Evolutionary conservation across 2,113 vertebrate genomes (phyloP), one percentile per base, ranked within the genome.

Genomic region (Pica pica): DNA sequence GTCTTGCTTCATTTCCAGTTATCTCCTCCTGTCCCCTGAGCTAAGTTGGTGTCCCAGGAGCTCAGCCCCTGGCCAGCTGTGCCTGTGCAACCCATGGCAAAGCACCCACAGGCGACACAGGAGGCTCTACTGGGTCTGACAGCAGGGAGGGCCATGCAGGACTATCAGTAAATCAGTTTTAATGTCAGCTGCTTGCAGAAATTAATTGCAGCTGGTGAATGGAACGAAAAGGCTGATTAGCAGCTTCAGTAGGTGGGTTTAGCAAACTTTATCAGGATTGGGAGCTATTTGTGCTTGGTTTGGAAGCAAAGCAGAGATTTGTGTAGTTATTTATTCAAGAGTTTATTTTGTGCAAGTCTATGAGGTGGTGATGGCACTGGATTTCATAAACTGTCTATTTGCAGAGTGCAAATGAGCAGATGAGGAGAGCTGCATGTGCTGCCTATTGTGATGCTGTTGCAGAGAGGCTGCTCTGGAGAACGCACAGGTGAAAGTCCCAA

Each of bases 401-500:
- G 17, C n/a, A 31, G 42, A 79, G 31, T 0, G 18, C 16, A 71
- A 41, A 41, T 41, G 39, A 41, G 56, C 23, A 24, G 27, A 9
- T 10, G 42, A 46, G 67, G 37, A 75, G 10, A 60, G 35, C 53
- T 39, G 49, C 6, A 0, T 3, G 9, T 15, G 19, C 33, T 60
- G n/a, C 27, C 27, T 35, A 0, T 11, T 20, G 27, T 13, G 26
- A 42, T 2, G 0, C 6, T 11, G 1, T 1, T 22, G 28, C 24
- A 17, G 69, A 41, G 50, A 33, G 8, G 14, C 39, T 46, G 69
- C 39, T 46, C 56, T 12, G 28, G 23, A 39, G 47, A 56, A 7
- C 0, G 1, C 5, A 0, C 21, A 23, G 27, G 15, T 39, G 7
- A 56, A 74, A 56, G 5, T 10, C 50, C 14, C 1, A 1, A 33